phyloP scores from a whole-genome alignment of 1,140 invertebrate species.

The Cyrtorhinus lividipennis region DNA sequence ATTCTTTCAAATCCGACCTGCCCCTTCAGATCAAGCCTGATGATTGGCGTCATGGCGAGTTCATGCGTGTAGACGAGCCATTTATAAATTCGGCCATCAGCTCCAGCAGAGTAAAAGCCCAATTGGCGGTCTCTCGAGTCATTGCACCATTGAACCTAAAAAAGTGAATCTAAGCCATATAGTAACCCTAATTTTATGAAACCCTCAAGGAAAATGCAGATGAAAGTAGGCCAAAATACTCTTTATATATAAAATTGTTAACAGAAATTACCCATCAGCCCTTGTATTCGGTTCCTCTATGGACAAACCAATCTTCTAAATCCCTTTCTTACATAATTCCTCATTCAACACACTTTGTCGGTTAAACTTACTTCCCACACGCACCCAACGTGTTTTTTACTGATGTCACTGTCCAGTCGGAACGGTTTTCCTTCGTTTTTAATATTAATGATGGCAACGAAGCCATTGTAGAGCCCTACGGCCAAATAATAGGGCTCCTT shows the following conservation, averaged over 20 bases:
- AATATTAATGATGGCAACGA: slow-evolving; percentile 10
- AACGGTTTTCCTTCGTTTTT: not conserved
- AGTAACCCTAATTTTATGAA: too few relatives aligned
- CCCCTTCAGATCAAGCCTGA: not conserved
- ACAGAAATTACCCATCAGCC: too few relatives aligned
- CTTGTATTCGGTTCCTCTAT: too few relatives aligned
- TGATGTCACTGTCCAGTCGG: not conserved
- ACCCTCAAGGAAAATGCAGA: too few relatives aligned
- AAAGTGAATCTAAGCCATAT: too few relatives aligned
- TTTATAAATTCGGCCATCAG: slow-evolving; percentile 13
- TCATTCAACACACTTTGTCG: too few relatives aligned
- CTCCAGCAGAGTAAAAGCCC: slow-evolving; percentile 10
- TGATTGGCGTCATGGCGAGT: slow-evolving; percentile 2
- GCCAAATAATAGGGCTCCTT: slow-evolving; percentile 12
- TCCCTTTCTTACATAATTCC: too few relatives aligned
- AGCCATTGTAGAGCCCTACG: slow-evolving; percentile 10
- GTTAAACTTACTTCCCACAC: slow-evolving; percentile 2
- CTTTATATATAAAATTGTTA: too few relatives aligned
- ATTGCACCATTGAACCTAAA: slow-evolving; percentile 11
- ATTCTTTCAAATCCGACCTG: not conserved
- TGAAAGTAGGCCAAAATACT: too few relatives aligned
- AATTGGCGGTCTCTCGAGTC: slow-evolving; percentile 11
- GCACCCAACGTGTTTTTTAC: not conserved
- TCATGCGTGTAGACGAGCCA: slow-evolving; percentile 11
- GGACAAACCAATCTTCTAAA: too few relatives aligned